phyloP scores from a whole-genome alignment of 2,797 vertebrate species.

The Sebastes iracundus region DNA sequence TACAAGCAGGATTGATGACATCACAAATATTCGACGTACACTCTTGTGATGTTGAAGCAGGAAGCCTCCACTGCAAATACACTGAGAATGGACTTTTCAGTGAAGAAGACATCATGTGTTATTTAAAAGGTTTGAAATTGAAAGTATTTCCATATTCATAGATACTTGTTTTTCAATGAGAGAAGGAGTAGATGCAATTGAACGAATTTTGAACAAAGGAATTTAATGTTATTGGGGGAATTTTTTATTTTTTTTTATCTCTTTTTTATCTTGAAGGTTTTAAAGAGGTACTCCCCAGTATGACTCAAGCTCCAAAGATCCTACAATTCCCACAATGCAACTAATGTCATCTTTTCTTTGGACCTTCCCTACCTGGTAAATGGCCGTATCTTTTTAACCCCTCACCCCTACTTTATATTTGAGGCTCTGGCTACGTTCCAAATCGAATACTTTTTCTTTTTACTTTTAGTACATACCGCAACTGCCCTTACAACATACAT shows the following conservation, averaged over 20 bases:
- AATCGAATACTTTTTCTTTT: too few relatives aligned
- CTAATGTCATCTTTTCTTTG: neutral
- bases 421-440: neutral
- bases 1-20: neutral
- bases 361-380: neutral
- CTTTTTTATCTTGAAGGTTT: too few relatives aligned
- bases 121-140: neutral
- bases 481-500: too few relatives aligned
- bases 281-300: fast-evolving
- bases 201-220: too few relatives aligned
- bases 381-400: neutral
- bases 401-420: neutral
- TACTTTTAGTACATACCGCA: too few relatives aligned
- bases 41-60: neutral
- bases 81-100: neutral
- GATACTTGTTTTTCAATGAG: neutral
- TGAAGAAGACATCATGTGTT: neutral
- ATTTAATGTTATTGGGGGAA: too few relatives aligned
- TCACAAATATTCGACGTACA: neutral
- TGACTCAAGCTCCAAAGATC: neutral
- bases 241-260: neutral
- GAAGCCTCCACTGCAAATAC: neutral
- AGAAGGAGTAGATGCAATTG: neutral
- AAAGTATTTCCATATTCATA: neutral
- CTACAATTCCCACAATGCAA: neutral